A percentile compares a stretch with the other conserved stretches of the same genome.
Evolutionary conservation across 2,113 vertebrate genomes (phyloP).

Genomic region (Ictalurus punctatus): DNA sequence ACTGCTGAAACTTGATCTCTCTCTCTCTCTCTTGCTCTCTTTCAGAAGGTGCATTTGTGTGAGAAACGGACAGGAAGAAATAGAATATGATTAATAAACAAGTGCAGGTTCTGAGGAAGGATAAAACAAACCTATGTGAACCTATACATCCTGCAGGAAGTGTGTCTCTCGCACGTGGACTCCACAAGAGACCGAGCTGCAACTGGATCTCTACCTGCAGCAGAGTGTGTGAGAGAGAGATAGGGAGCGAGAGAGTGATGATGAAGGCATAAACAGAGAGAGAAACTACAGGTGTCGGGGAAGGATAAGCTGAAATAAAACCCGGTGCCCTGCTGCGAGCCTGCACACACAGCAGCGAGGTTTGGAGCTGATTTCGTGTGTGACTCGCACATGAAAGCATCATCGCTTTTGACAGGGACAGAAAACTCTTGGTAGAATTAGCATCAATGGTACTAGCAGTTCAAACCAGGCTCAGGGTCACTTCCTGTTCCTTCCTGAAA

Average conservation of each 20-base stretch:
- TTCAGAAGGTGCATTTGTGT: neutral
- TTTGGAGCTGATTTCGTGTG: conserved; percentile 12
- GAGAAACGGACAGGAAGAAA: neutral
- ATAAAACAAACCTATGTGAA: conserved; percentile 19
- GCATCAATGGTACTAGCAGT: neutral
- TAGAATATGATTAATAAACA: neutral
- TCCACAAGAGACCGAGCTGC: neutral
- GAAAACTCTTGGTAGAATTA: neutral
- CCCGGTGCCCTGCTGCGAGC: neutral
- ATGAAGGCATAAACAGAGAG: conserved; percentile 14
- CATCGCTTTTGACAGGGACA: neutral
- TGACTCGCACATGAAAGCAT: conserved; percentile 7
- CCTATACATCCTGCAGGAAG: conserved; percentile 43
- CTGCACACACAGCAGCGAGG: neutral
- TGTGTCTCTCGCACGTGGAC: conserved; percentile 10
- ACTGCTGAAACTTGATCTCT: neutral
- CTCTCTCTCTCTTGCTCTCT: neutral
- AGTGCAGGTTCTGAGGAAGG: neutral
- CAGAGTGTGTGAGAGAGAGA: conserved; percentile 13
- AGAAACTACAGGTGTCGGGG: conserved; percentile 11
- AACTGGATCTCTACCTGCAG: conserved; percentile 13
- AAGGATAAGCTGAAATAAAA: conserved; percentile 41
- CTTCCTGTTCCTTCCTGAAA: neutral
- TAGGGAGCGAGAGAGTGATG: conserved; percentile 2
- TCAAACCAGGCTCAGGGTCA: neutral